Base-by-base conservation (phyloP, 2,797 vertebrate genomes). In the Odontamblyopus rebecca region DNA sequence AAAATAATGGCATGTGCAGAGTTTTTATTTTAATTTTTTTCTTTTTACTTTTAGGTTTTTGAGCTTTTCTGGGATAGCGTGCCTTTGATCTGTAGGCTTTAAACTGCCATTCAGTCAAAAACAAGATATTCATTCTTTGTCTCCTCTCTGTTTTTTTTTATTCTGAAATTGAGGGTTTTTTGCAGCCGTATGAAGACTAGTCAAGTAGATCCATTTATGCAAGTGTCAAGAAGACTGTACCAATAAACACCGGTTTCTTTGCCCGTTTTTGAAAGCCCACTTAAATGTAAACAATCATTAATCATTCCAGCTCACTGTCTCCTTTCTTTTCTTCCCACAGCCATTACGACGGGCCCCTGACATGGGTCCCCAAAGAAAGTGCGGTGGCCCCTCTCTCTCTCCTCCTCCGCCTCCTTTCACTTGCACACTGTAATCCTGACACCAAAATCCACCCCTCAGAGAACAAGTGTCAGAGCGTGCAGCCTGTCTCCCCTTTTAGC, bases 231-330 rank as follows among this genome's bases (percentile, higher is more conserved):
- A 74, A 74, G 66, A 76, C 72, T 29, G 67, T 80, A 61, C 56
- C 51, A 61, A 61, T 76, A 48, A 74, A 77, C 65, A 73, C 72
- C 3, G 79, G 61, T 71, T 63, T 75, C 60, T 71, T 74, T 75
- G 81, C 64, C 81, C 77, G 85, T 85, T 91, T 82, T 76, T 61
- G 69, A 85, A 75, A 86, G 71, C 71, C 77, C 80, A 75, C 83
- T 85, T 84, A 87, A 89, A 89, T 86, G 86, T 87, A 88, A 92
- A 90, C 80, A 75, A 72, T 77, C 88, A 86, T 93, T 89, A 91
- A 82, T 90, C 87, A 82, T 83, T 67, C 60, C 72, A 73, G 68
- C 80, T 79, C 78, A 74, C 78, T 76, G 64, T 87, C 80, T 73
- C 68, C 32, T 69, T 72, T 56, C 70, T 75, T 71, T 53, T 69